Conservation (phyloP, 2,113 vertebrate species). For the Camelus dromedarius region DNA sequence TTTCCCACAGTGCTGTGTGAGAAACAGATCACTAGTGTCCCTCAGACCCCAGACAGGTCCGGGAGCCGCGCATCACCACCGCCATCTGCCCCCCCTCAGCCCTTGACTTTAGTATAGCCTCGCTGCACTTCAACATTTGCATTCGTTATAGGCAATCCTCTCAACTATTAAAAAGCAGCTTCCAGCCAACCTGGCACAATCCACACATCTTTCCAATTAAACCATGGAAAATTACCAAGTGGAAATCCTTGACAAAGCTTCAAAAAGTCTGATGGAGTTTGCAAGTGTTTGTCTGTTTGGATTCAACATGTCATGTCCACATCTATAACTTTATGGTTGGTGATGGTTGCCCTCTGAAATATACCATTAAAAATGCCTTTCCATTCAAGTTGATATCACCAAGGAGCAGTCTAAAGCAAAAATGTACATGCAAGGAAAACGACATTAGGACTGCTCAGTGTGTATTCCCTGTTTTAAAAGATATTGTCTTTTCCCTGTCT, state of each 20-base stretch:
- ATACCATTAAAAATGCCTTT: conserved; percentile 26
- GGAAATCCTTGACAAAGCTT: conserved; percentile 45
- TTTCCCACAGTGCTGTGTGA: background rate
- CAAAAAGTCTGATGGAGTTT: background rate
- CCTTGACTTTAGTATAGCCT: background rate
- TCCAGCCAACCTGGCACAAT: conserved; percentile 32
- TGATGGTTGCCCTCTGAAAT: conserved; percentile 22
- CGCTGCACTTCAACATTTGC: background rate
- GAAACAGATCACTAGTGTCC: background rate
- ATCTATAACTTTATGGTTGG: background rate
- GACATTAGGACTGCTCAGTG: background rate
- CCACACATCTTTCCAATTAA: conserved; percentile 37
- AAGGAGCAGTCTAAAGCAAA: conserved; percentile 8
- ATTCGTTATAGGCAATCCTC: background rate
- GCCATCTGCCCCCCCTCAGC: background rate
- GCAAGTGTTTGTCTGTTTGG: conserved; percentile 5
- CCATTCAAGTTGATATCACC: conserved; percentile 21
- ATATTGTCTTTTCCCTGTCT: conserved; percentile 14
- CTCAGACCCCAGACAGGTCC: background rate
- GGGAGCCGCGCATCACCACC: background rate
- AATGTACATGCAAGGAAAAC: conserved; percentile 20
- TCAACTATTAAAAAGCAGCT: conserved; percentile 22
- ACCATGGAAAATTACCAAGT: conserved; percentile 23
- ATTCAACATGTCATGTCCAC: conserved; percentile 1
- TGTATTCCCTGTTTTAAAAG: conserved; percentile 29